phyloP scores from a whole-genome alignment of 2,797 vertebrate genomes.

The Anguilla anguilla region DNA sequence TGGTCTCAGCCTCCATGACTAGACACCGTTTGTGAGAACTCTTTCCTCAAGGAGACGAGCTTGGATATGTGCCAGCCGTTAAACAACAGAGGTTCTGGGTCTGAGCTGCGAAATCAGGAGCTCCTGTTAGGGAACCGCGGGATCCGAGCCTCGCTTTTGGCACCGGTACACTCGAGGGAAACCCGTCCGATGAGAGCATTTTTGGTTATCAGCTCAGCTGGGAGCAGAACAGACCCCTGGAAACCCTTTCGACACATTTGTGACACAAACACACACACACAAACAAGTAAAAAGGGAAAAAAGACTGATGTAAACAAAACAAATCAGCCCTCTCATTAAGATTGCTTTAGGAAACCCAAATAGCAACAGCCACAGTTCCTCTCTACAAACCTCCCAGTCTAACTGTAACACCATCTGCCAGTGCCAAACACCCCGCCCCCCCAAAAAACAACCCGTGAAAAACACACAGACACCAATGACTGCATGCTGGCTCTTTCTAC shows the following conservation, averaged over 20 bases:
- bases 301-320: slow-evolving; percentile 1
- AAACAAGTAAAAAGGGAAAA: neutral
- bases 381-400: slow-evolving; percentile 1
- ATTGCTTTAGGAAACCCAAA: neutral
- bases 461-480: slow-evolving; percentile 3
- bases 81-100: slow-evolving; percentile 1
- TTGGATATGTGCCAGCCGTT: slow-evolving; percentile 42
- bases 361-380: neutral
- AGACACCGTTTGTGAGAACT: slow-evolving; percentile 24
- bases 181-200: neutral
- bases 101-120: neutral
- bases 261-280: neutral
- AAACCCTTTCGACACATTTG: neutral
- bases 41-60: slow-evolving; percentile 28
- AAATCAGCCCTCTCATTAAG: neutral
- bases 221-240: neutral
- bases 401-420: slow-evolving; percentile 7
- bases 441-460: neutral
- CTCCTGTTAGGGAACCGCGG: fast-evolving
- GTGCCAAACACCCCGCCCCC: neutral
- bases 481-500: neutral
- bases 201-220: neutral
- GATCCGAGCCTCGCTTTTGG: neutral
- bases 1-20: slow-evolving; percentile 14
- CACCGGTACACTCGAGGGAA: neutral